Base-by-base conservation (phyloP, 2,113 vertebrate species). In the Hipposideros armiger region DNA sequence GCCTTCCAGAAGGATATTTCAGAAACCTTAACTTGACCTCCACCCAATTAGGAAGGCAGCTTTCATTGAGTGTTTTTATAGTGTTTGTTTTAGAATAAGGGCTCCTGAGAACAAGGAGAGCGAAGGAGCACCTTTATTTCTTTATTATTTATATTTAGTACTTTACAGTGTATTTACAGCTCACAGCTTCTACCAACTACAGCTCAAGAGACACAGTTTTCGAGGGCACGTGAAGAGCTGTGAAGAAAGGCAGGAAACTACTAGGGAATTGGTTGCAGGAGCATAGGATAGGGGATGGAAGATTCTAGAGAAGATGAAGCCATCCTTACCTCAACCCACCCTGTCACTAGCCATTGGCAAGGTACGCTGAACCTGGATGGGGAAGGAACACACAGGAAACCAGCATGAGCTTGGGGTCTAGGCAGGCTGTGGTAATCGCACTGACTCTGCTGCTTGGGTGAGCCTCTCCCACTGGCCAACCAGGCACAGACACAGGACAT, bases 11-110 rank as follows among this genome's bases (percentile, higher is more conserved):
- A 82, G 28, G 66, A 93, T 97, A 30, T 45, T 96, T 50, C 2
- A 92, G 66, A 94, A 96, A 94, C 83, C 92, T 97, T 90, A 82
- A 76, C 89, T 96, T 74, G 54, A 85, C 95, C 85, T 97, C 96
- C 88, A 96, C 84, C 89, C 52, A 97, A 90, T 90, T 97, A 91
- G 93, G 91, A 98, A 96, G 96, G 96, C 94, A 98, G 96, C 91
- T 98, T 91, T 95, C 94, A 98, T 91, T 73, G 76, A 93, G 86
- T 96, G 92, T 96, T 98, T 96, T 96, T 94, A 95, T 0, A 66
- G 88, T 97, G 77, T 97, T 97, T 96, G 95, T 97, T 97, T 97
- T 95, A 89, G 87, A 94, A 82, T 94, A 26, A 97, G 91, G 94
- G 76, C 40, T 92, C 36, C 66, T 14, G 82, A 88, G 87, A 97